Conservation (phyloP, 2,797 vertebrate genomes). For the Enteromius viviparus region DNA sequence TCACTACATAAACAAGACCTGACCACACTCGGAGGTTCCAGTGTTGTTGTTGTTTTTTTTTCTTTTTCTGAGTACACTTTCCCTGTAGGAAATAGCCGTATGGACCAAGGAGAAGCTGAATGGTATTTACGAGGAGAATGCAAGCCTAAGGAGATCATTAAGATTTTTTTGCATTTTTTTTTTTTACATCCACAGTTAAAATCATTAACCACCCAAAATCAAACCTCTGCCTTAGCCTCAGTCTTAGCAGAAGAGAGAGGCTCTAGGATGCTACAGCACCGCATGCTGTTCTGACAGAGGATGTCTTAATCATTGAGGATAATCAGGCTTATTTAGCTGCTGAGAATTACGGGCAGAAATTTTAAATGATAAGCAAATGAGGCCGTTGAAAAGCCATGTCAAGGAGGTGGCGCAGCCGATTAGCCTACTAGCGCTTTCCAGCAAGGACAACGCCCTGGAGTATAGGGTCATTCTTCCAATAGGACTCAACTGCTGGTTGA, state of each 20-base stretch:
- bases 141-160: conserved; percentile 7
- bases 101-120: conserved; percentile 9
- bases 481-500: conserved; percentile 48
- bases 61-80: background rate
- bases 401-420: conserved; percentile 45
- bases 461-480: conserved; percentile 33
- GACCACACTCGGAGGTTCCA: conserved; percentile 24
- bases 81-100: background rate
- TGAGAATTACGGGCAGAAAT: conserved; percentile 57
- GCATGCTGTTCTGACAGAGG: conserved; percentile 66
- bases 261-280: conserved; percentile 52
- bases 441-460: background rate
- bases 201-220: conserved; percentile 34
- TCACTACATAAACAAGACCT: conserved; percentile 63
- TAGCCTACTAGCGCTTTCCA: conserved; percentile 8
- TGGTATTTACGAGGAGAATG: background rate
- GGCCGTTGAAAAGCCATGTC: conserved; percentile 43
- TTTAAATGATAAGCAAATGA: conserved; percentile 56
- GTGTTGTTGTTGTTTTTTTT: background rate
- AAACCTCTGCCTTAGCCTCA: conserved; percentile 26
- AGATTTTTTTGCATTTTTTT: background rate
- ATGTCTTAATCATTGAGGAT: conserved; percentile 71
- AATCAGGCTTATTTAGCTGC: conserved; percentile 60
- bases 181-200: background rate
- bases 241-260: conserved; percentile 2